These are phyloP conservation scores for Calycopis cecrops DNA, from an alignment of 1,140 invertebrate species.

Conservation along the genomic window DNA sequence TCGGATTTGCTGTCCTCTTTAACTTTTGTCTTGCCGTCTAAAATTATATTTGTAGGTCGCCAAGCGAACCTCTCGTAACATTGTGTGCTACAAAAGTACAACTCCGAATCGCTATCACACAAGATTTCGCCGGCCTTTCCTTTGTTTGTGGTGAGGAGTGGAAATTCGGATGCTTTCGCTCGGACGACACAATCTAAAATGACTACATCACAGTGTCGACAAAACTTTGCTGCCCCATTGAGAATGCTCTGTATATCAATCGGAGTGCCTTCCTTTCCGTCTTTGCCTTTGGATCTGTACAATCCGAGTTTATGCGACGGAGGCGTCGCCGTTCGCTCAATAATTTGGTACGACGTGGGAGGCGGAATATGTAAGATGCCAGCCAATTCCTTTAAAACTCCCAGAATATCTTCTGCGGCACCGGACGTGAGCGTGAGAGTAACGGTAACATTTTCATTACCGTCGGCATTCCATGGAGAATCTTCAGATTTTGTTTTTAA, in stretches of 20 bases:
- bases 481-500: slow-evolving; percentile 71
- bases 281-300: slow-evolving; percentile 87
- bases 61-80: slow-evolving; percentile 86
- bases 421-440: slow-evolving; percentile 92
- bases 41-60: slow-evolving; percentile 71
- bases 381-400: slow-evolving; percentile 91
- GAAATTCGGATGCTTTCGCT: slow-evolving; percentile 88
- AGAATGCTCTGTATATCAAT: slow-evolving; percentile 93
- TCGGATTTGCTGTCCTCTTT: slow-evolving; percentile 65
- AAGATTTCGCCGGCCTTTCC: slow-evolving; percentile 79
- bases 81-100: slow-evolving; percentile 89
- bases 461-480: slow-evolving; percentile 78
- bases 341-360: slow-evolving; percentile 89
- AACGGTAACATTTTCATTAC: slow-evolving; percentile 91
- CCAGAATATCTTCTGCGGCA: slow-evolving; percentile 93
- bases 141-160: slow-evolving; percentile 80
- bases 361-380: slow-evolving; percentile 93
- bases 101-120: slow-evolving; percentile 78
- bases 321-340: slow-evolving; percentile 86
- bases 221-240: slow-evolving; percentile 92
- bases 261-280: slow-evolving; percentile 88
- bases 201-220: slow-evolving; percentile 92
- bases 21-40: slow-evolving; percentile 65
- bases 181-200: slow-evolving; percentile 87
- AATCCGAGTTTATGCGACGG: slow-evolving; percentile 87